These are phyloP conservation scores for Apis laboriosa DNA, from an alignment of 1,140 invertebrate genomes.

Conservation along the genomic window DNA sequence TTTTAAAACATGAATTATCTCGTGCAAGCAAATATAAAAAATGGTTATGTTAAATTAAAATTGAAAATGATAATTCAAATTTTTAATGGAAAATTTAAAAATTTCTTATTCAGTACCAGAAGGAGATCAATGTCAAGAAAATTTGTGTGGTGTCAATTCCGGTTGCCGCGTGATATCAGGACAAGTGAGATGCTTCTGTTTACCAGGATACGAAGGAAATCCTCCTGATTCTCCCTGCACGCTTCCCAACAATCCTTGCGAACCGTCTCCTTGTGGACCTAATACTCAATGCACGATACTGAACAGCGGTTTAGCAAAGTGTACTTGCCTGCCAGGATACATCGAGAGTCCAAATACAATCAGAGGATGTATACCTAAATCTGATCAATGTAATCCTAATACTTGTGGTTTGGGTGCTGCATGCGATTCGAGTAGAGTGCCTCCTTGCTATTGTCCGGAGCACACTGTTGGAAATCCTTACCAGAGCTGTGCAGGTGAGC, in stretches of 20 bases:
- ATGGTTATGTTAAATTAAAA: no score
- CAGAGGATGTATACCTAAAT: conserved; percentile 88
- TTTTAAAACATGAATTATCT: background rate
- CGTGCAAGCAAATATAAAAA: background rate
- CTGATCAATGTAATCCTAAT: conserved; percentile 90
- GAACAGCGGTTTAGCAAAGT: conserved; percentile 92
- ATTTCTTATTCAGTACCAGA: conserved; percentile 86
- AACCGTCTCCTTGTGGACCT: conserved; percentile 92
- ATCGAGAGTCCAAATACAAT: conserved; percentile 94
- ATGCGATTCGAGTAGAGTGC: conserved; percentile 88
- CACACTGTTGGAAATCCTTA: conserved; percentile 90
- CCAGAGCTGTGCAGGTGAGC: conserved; percentile 84
- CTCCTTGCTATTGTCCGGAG: conserved; percentile 91
- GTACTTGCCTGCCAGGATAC: conserved; percentile 91
- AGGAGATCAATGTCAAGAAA: conserved; percentile 91
- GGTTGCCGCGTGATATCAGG: conserved; percentile 88
- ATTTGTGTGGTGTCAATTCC: conserved; percentile 91
- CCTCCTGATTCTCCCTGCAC: conserved; percentile 86
- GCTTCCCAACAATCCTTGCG: conserved; percentile 88
- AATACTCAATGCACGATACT: conserved; percentile 92
- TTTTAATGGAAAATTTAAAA: background rate
- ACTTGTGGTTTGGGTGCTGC: conserved; percentile 89
- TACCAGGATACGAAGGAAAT: conserved; percentile 93
- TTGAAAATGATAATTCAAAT: no score
- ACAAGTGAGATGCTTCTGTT: conserved; percentile 90